phyloP scores from a whole-genome alignment of 2,888 invertebrate genomes.

The Phrixothrix hirtus region DNA sequence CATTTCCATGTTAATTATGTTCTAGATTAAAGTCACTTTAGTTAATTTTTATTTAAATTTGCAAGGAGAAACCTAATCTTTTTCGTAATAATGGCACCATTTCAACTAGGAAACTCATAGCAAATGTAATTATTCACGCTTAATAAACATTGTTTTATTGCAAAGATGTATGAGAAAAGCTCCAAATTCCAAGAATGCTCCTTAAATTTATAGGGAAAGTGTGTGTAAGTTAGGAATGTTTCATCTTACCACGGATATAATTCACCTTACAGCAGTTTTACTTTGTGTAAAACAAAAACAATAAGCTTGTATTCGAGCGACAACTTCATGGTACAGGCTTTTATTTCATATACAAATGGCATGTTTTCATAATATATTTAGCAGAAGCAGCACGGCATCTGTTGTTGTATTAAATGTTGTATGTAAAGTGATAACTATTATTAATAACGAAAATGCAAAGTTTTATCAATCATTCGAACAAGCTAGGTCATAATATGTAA shows the following conservation, averaged over 20 bases:
- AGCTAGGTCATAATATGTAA: no score
- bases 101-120: conserved; percentile 14
- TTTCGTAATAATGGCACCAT: conserved; percentile 12
- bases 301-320: no score
- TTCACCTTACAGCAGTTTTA: conserved; percentile 30
- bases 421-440: no score
- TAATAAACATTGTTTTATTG: conserved; percentile 31
- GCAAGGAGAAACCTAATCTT: conserved; percentile 9
- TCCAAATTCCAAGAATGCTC: conserved; percentile 24
- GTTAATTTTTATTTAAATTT: conserved; percentile 7
- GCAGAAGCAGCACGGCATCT: no score
- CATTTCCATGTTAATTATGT: no score
- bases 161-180: conserved; percentile 18
- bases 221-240: conserved; percentile 33
- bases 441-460: no score
- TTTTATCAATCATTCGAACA: no score
- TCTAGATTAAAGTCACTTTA: conserved; percentile 7
- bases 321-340: no score
- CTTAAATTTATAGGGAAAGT: conserved; percentile 26
- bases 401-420: no score
- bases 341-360: no score
- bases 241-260: conserved; percentile 33
- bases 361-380: no score
- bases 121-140: conserved; percentile 25
- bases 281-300: conserved; percentile 23